Evolutionary conservation across 35 echinoderm and acorn worm species (phyloP).

Genomic region (Stichopus chloronotus): DNA sequence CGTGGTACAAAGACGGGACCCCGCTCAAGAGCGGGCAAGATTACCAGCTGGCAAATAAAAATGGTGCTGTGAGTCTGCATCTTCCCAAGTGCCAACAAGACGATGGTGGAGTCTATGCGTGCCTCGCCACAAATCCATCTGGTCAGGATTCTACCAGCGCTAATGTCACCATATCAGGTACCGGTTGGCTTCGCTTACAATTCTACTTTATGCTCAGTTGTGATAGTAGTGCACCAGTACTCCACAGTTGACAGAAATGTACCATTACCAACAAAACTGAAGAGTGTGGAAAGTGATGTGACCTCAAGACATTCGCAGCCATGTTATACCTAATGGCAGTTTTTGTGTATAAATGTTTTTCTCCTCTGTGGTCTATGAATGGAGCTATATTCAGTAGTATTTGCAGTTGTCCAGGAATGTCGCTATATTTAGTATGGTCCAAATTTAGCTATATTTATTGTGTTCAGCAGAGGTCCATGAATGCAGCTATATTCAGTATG

Average conservation of each 20-base stretch:
- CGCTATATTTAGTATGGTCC: too few relatives aligned
- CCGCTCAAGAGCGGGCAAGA: slow-evolving; percentile 48
- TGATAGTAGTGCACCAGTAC: background rate
- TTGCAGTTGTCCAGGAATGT: too few relatives aligned
- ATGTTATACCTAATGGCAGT: too few relatives aligned
- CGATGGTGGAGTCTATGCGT: slow-evolving; percentile 73
- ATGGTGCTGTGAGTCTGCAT: slow-evolving; percentile 54
- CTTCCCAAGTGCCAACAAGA: slow-evolving; percentile 51
- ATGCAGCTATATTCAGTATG: too few relatives aligned
- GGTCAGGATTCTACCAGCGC: slow-evolving; percentile 66
- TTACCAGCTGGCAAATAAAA: slow-evolving; percentile 60
- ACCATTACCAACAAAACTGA: background rate
- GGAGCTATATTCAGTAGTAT: too few relatives aligned
- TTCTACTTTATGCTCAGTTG: background rate
- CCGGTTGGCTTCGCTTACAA: background rate
- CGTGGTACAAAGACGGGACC: slow-evolving; percentile 64
- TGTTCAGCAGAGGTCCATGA: too few relatives aligned
- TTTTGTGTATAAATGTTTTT: too few relatives aligned
- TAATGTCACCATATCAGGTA: slow-evolving; percentile 69
- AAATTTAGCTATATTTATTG: too few relatives aligned
- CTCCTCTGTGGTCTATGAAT: too few relatives aligned
- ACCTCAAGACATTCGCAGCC: too few relatives aligned
- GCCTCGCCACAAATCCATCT: slow-evolving; percentile 64
- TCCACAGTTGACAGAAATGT: background rate
- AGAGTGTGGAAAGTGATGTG: background rate